Conservation (phyloP, 2,113 vertebrate genomes). For the Ceuthmochares aereus region DNA sequence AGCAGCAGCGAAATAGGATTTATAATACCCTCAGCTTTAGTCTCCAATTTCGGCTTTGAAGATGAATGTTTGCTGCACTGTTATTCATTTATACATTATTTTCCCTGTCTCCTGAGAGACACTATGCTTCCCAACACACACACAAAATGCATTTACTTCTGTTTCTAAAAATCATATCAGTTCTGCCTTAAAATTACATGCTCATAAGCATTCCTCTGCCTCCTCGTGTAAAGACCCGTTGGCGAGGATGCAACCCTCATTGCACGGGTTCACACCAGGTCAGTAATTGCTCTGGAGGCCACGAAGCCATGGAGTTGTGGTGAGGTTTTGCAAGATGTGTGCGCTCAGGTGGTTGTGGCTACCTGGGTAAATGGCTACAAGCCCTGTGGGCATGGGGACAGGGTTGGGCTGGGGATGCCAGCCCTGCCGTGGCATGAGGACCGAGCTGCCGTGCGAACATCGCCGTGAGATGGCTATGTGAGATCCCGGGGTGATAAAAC, state of each 20-base stretch:
- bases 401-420: neutral
- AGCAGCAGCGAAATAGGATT: slow-evolving; percentile 48
- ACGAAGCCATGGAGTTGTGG: rapidly evolving
- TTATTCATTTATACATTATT: slow-evolving; percentile 58
- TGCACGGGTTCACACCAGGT: neutral
- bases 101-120: slow-evolving; percentile 40
- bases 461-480: neutral
- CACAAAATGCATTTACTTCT: neutral
- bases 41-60: slow-evolving; percentile 53
- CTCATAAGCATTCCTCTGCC: neutral
- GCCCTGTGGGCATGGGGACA: rapidly evolving
- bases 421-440: neutral
- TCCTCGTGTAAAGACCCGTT: rapidly evolving
- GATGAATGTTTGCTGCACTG: slow-evolving; percentile 48
- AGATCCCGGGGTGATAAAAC: neutral
- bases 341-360: neutral
- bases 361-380: rapidly evolving
- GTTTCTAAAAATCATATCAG: neutral
- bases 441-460: neutral
- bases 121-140: neutral
- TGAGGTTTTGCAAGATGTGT: rapidly evolving
- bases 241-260: rapidly evolving
- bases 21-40: slow-evolving; percentile 30
- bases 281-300: neutral
- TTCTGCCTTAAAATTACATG: neutral